Conservation (phyloP, 2,888 invertebrate species). For the Dastarcus helophoroides region DNA sequence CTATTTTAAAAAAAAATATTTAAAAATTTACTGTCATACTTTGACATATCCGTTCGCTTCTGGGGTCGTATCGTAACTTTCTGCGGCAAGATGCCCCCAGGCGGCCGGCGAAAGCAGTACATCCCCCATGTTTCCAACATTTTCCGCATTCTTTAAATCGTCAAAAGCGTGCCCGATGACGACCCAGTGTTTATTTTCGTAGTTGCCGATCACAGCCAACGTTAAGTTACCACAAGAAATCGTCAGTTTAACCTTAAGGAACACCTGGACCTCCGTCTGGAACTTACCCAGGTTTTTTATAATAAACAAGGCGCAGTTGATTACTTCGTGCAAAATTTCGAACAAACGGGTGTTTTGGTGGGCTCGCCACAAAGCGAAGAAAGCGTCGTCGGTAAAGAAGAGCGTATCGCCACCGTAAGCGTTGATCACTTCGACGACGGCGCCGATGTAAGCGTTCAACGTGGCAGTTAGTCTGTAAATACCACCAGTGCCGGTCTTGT, state of each 20-base stretch:
- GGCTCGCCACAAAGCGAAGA: constrained; percentile 49
- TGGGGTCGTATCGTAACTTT: too few species aligned
- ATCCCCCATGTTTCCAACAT: constrained; percentile 42
- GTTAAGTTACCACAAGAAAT: constrained; percentile 47
- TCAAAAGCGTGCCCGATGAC: constrained; percentile 41
- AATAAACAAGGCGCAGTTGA: constrained; percentile 47
- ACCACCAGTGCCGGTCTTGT: constrained; percentile 50
- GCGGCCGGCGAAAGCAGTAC: constrained; percentile 43
- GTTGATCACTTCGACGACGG: constrained; percentile 49
- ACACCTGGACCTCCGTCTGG: constrained; percentile 29
- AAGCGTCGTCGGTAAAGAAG: constrained; percentile 51
- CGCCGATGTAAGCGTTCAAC: constrained; percentile 51
- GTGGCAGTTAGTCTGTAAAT: constrained; percentile 51
- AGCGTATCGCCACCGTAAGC: constrained; percentile 49
- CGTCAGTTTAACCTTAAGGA: constrained; percentile 42
- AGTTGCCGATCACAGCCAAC: constrained; percentile 43
- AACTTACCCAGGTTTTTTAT: constrained; percentile 38
- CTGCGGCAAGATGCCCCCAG: constrained; percentile 44
- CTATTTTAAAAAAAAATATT: too few species aligned
- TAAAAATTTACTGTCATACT: too few species aligned
- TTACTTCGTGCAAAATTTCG: constrained; percentile 41
- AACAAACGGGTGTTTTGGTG: constrained; percentile 20
- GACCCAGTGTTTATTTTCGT: constrained; percentile 43
- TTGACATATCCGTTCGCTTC: too few species aligned
- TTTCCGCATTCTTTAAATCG: constrained; percentile 43